Base-by-base conservation (phyloP, 1,140 invertebrate genomes). In the Drosophila kikkawai region DNA sequence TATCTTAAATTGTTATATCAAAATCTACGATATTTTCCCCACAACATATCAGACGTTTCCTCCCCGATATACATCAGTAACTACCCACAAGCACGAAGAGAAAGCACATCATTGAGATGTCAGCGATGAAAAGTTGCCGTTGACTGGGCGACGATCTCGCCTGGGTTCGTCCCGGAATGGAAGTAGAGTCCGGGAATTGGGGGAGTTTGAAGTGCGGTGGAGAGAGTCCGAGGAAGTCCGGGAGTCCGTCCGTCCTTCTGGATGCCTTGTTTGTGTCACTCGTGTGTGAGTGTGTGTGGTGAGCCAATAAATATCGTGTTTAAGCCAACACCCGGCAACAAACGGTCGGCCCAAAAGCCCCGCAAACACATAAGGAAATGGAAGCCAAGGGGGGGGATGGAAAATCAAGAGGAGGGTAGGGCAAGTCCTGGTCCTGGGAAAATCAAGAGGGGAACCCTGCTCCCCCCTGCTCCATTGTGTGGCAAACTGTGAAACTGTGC, bases 281-380 rank as follows among this genome's bases (percentile, higher is more conserved):
- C 26, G 59, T 7, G 26, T n/a, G 41, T 12, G 42, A 8, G n/a
- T 3, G 19, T 41, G 36, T 22, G 84, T 84, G 84, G 84, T 75
- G 56, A 88, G 84, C 84, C 84, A 87, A 87, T 87, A 87, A 88
- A 87, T 87, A 87, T 87, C 84, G 84, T 87, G 84, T 83, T 87
- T 88, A 87, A 84, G 84, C 84, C 80, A 88, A 84, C 80, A 88
- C 84, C 73, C 77, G 67, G 65, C 44, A 78, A 79, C 84, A 87
- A 84, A 82, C 79, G 69, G 67, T 67, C 61, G 70, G 68, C 66
- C 76, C 75, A 80, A 71, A 19, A 36, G 26, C 26, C 36, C 53
- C 19, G 15, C 47, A 55, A 37, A 22, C 48, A 51, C 34, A 57
- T 22, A 26, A 42, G 48, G 17, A 42, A 51, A 39, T 45, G 55